Conservation (phyloP, 2,797 vertebrate species). For the Manis pentadactyla region DNA sequence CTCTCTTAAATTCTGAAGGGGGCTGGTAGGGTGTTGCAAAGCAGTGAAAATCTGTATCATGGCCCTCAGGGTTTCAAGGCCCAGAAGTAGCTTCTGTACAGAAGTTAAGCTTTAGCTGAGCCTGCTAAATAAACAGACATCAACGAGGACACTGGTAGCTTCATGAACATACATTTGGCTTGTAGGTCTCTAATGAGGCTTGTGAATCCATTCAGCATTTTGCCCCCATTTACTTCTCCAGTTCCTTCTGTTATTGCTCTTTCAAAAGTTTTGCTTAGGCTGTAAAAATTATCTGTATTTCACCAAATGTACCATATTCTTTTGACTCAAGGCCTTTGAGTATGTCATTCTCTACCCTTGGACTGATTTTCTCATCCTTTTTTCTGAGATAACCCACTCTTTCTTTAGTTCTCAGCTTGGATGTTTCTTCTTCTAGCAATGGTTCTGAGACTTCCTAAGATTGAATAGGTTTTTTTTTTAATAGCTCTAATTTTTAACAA, state of each 20-base stretch:
- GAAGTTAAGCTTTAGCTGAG: background rate
- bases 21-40: background rate
- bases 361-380: background rate
- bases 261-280: background rate
- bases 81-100: background rate
- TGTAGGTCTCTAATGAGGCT: background rate
- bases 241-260: background rate
- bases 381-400: background rate
- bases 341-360: background rate
- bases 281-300: background rate
- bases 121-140: background rate
- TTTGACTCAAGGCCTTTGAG: background rate
- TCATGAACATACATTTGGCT: background rate
- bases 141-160: background rate
- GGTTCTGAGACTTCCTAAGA: background rate
- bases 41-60: background rate
- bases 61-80: background rate
- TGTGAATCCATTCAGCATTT: background rate
- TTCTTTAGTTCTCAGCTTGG: background rate
- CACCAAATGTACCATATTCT: background rate
- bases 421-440: background rate
- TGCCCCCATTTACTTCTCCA: background rate
- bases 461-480: background rate
- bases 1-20: background rate
- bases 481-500: background rate